Percentiles rank a stretch among this genome's conserved stretches.
Conservation (phyloP, 2,797 vertebrate genomes). For the Coranthus polyacanthus region DNA sequence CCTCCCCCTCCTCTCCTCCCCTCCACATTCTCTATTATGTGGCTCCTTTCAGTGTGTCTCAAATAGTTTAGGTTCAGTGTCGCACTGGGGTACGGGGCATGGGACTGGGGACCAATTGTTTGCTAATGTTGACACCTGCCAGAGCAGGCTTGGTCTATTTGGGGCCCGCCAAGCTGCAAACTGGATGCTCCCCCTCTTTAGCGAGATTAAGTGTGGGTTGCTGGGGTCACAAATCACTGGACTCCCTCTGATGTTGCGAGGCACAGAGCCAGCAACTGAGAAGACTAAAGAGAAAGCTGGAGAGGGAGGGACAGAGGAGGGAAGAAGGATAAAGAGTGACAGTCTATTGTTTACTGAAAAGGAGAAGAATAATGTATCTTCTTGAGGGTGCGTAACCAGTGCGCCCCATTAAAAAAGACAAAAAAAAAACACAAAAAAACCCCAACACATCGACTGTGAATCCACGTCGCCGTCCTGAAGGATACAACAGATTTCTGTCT, state of each 20-base stretch:
- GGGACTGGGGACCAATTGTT: constrained; percentile 83
- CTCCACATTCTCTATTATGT: constrained; percentile 78
- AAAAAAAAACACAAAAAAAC: background rate
- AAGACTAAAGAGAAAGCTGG: constrained; percentile 74
- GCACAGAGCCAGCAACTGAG: constrained; percentile 88
- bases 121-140: constrained; percentile 90
- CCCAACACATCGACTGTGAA: constrained; percentile 60
- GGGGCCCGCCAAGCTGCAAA: constrained; percentile 80
- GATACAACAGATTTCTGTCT: constrained; percentile 39
- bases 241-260: constrained; percentile 88
- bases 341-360: constrained; percentile 81
- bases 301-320: constrained; percentile 79
- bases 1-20: constrained; percentile 77
- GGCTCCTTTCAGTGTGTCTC: constrained; percentile 77
- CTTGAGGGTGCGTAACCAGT: constrained; percentile 68
- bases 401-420: constrained; percentile 59
- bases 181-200: constrained; percentile 88
- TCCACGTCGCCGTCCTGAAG: constrained; percentile 28
- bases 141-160: constrained; percentile 81
- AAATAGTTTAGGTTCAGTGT: constrained; percentile 83
- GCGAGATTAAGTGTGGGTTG: constrained; percentile 90
- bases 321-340: constrained; percentile 81
- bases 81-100: constrained; percentile 74
- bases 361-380: constrained; percentile 81
- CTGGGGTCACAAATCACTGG: constrained; percentile 90